phyloP scores from a whole-genome alignment of 2,113 vertebrate species.

The Platysternon megacephalum region DNA sequence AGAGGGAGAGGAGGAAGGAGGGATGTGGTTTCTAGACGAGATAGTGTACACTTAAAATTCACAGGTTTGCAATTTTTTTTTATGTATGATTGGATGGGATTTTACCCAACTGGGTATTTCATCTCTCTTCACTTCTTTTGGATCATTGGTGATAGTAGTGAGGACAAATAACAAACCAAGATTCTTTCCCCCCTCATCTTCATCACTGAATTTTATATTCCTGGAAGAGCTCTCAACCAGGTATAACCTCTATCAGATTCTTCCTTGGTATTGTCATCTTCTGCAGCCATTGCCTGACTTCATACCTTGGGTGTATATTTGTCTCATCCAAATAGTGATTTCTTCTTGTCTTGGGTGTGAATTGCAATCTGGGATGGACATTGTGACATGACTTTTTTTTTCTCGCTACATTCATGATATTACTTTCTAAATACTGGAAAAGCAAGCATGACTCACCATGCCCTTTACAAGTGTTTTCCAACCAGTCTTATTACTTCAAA shows the following conservation, averaged over 20 bases:
- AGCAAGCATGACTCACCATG: fast-evolving
- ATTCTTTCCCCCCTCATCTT: background rate
- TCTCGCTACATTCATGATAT: fast-evolving
- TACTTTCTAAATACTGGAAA: background rate
- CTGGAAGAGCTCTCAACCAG: background rate
- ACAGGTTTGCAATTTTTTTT: no score
- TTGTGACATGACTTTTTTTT: fast-evolving
- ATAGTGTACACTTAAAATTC: no score
- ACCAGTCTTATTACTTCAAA: background rate
- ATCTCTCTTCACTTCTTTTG: background rate
- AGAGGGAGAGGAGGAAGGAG: background rate
- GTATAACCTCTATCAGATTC: background rate
- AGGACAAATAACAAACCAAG: background rate
- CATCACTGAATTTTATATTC: background rate
- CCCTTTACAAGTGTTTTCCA: background rate
- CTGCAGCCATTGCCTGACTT: background rate
- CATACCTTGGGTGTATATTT: background rate
- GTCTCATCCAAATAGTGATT: background rate
- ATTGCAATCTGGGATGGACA: background rate
- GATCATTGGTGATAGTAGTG: background rate
- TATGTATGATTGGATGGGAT: no score
- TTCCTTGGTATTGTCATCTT: background rate
- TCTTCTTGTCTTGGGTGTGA: background rate
- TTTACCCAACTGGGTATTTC: no score
- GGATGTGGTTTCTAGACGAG: no score